Evolutionary conservation across 2,888 invertebrate genomes (phyloP).

Genomic region (Alloplasta piceator): DNA sequence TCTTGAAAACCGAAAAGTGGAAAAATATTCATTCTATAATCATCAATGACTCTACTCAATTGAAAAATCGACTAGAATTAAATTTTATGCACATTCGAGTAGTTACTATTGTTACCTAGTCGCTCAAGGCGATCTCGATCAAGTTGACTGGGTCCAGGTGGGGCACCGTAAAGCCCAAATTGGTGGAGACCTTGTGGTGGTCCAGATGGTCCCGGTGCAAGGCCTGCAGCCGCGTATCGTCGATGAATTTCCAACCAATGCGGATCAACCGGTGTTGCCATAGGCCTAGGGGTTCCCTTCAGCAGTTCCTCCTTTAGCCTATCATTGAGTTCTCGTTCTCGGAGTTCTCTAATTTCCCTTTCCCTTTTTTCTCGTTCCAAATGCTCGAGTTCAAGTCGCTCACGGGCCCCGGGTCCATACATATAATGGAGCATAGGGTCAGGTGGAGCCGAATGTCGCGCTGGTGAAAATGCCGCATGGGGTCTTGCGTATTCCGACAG

Average conservation of each 20-base stretch:
- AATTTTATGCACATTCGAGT: neutral
- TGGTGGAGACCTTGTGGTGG: slow-evolving; percentile 86
- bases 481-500: slow-evolving; percentile 96
- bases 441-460: slow-evolving; percentile 81
- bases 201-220: slow-evolving; percentile 83
- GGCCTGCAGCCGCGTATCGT: slow-evolving; percentile 85
- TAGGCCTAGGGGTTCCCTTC: slow-evolving; percentile 86
- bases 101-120: slow-evolving; percentile 85
- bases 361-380: slow-evolving; percentile 81
- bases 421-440: slow-evolving; percentile 94
- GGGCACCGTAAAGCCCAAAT: slow-evolving; percentile 88
- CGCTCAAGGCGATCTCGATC: slow-evolving; percentile 95
- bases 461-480: slow-evolving; percentile 93
- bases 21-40: slow-evolving; percentile 8
- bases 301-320: slow-evolving; percentile 94
- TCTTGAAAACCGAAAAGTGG: slow-evolving; percentile 16
- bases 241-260: slow-evolving; percentile 96
- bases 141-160: slow-evolving; percentile 92
- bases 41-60: too few species aligned
- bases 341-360: slow-evolving; percentile 87
- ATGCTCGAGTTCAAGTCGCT: slow-evolving; percentile 88
- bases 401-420: slow-evolving; percentile 91
- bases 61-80: too few species aligned
- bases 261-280: slow-evolving; percentile 87
- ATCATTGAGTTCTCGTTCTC: slow-evolving; percentile 92